Evolutionary conservation across 2,797 vertebrate species (phyloP), one percentile per base, ranked within the genome.

Genomic region (Syngnathus rostellatus): DNA sequence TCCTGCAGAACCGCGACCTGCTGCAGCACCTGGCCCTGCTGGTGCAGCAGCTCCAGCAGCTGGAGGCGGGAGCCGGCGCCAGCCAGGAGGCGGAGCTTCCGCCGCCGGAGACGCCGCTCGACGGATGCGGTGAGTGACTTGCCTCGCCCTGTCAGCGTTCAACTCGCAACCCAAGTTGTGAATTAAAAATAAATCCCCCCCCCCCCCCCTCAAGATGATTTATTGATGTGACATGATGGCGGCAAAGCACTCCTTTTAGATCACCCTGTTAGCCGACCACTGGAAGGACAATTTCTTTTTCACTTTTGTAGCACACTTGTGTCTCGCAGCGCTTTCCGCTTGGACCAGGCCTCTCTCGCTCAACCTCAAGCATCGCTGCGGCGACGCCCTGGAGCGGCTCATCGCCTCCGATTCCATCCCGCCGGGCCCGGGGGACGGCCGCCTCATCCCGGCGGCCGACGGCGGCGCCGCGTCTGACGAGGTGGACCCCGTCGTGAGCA

Each of bases 361-460:
- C 69, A 93, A 93, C 80, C 82, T 94, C 84, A 95, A 92, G 88
- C 93, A 94, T 71, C 85, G 85, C 75, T 92, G 90, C 89, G 89
- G 83, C 77, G 80, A 91, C 71, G 84, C 86, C 2, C 63, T 85
- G 77, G 90, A 89, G 55, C 85, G 88, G 76, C 91, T 92, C 85
- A 81, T 89, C 84, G 92, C 92, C 74, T 94, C 93, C 78, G 94
- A 93, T 88, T 88, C 93, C 82, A 91, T 90, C 84, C 90, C 92
- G 51, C 38, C 92, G 62, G 88, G 87, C 87, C 82, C 91, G 84
- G 91, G 90, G 61, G 89, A 84, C 72, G 70, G 77, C 70, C 1
- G 45, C 69, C 70, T 87, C 66, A 73, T 83, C 70, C 83, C 86
- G 38, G 76, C 83, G 1, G 82, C 79, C 23, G 83, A 85, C 16